Evolutionary conservation across 2,113 vertebrate genomes (phyloP), one percentile per base, ranked within the genome.

Genomic region (Noctilio leporinus): DNA sequence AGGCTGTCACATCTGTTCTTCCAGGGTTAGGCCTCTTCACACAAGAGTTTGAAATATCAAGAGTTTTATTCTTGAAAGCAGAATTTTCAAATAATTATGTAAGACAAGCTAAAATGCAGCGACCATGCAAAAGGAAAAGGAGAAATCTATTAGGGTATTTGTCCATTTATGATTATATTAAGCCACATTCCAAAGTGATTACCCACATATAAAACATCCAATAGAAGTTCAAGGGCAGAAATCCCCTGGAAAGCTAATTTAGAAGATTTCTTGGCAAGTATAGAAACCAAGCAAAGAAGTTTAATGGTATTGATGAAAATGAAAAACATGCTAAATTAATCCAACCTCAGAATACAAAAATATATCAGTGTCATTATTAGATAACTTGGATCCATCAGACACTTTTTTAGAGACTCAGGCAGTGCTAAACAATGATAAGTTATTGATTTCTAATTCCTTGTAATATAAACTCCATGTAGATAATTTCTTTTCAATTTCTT

Each of bases 201-300:
- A 97, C 65, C 59, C 57, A 90, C 53, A 67, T 82, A 90, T 57
- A 88, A 93, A 96, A 82, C 43, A 72, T 85, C 43, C 81, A 95
- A 73, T 77, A 95, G 84, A 93, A 67, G 57, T 95, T 94, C 67
- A 82, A 95, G 90, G 57, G 38, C 77, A 91, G 55, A 94, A 96
- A 94, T 93, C 92, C 93, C 78, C 75, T 51, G 12, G 90, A 90
- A 96, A 95, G 65, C 53, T 93, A 84, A 95, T 57, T 90, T 69
- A 94, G 86, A 96, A 97, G 28, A 80, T 84, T 97, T 96, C 84
- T 95, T 96, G 96, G 95, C 97, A 96, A 93, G 33, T 80, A 57
- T 0, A 93, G 53, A 94, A 90, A 89, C 91, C 90, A 84, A 94
- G 45, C 57, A 96, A 96, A 89, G 73, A 96, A 91, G 85, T 96